Base-by-base conservation (phyloP, 1,140 invertebrate genomes). In the Drosophila hydei region DNA sequence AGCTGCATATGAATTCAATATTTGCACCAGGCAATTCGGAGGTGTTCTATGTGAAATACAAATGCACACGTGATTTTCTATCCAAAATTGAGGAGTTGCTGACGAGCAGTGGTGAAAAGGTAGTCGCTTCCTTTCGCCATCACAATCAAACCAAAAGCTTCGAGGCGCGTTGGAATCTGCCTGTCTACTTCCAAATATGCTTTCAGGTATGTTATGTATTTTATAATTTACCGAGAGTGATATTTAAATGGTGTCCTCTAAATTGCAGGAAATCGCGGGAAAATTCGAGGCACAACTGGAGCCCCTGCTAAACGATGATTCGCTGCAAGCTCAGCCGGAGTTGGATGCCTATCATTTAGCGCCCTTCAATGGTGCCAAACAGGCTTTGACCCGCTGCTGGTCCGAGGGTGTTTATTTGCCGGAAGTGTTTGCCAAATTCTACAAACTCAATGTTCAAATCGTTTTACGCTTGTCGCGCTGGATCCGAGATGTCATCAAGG, bases 181-280 rank as follows among this genome's bases (percentile, higher is more conserved):
- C 97, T 27, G 97, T 99, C 14, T 98, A 99, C 91, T 99, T 97
- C 92, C 97, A 99, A 93, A 97, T 99, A 81, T 93, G 95, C 72
- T 96, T 97, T 93, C 97, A 98, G 72, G 89, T 90, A 48, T 21
- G 47, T 0, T 36, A 0, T 9, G 25, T 9, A 5, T 4, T 8
- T 33, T 11, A 9, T n/a, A n/a, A n/a, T n/a, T n/a, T n/a, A 9
- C 8, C 6, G 7, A 8, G 7, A 23, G 3, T 12, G 1, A 27
- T 25, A 48, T 48, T 4, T 18, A 27, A 27, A 51, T 12, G 11
- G 0, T 30, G 2, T 1, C 4, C 9, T 51, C 12, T 30, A 19
- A 25, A 33, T 60, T 21, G 12, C 16, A 88, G 93, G 96, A 98
- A 93, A 96, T 98, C 90, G 97, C 95, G 48, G 94, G 95, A 72